Conservation (phyloP, 2,113 vertebrate species). For the Sinosuthora webbiana region DNA sequence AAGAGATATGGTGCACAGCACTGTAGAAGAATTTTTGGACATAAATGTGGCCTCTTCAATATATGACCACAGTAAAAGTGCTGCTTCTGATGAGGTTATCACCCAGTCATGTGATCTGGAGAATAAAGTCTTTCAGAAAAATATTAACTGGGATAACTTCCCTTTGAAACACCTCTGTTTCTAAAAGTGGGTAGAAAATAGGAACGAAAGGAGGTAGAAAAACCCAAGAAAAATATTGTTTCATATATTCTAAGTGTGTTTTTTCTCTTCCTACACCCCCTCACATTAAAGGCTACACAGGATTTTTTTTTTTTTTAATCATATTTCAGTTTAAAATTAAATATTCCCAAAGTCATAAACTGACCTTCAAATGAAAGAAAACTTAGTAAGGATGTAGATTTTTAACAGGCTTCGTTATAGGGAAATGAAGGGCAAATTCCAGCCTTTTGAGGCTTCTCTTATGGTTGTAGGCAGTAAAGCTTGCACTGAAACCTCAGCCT, state of each 20-base stretch:
- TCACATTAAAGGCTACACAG: not conserved
- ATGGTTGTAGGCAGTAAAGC: not conserved
- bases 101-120: not conserved
- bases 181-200: not conserved
- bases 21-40: not conserved
- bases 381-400: not conserved
- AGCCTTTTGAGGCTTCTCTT: not conserved
- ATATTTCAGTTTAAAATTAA: not conserved
- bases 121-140: not conserved
- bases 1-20: not conserved
- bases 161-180: not conserved
- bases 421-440: not conserved
- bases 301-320: not conserved
- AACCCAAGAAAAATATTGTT: not conserved
- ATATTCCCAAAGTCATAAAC: not conserved
- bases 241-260: accelerated
- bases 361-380: not conserved
- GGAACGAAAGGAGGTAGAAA: not conserved
- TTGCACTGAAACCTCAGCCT: not conserved
- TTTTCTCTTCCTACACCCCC: accelerated
- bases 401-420: not conserved
- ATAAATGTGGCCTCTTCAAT: not conserved
- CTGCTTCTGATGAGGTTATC: not conserved
- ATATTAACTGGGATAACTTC: not conserved
- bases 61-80: not conserved